phyloP scores from a whole-genome alignment of 2,888 invertebrate genomes.

The Odontocerum albicorne region DNA sequence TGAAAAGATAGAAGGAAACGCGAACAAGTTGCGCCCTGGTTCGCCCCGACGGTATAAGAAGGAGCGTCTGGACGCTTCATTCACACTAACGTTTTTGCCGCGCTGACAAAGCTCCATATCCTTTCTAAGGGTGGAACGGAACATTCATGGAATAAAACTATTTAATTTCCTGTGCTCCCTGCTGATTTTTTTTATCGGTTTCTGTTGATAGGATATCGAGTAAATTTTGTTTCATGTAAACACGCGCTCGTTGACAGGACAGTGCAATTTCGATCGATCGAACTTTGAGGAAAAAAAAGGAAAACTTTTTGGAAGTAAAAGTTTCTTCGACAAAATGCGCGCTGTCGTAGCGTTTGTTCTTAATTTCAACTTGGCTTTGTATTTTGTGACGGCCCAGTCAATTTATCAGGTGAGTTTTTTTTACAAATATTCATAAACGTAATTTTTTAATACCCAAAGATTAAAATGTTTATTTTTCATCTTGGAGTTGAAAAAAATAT shows the following conservation, averaged over 20 bases:
- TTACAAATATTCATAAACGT: neutral
- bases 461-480: no score
- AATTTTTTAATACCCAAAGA: neutral
- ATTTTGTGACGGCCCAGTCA: constrained; percentile 29
- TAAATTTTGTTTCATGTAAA: no score
- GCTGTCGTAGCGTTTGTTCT: constrained; percentile 30
- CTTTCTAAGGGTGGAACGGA: neutral
- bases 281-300: no score
- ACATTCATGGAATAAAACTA: neutral
- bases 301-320: constrained; percentile 2
- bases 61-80: constrained; percentile 41
- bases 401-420: constrained; percentile 29
- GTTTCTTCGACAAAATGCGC: constrained; percentile 27
- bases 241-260: no score
- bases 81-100: constrained; percentile 30
- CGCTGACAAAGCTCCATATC: constrained; percentile 10
- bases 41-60: constrained; percentile 26
- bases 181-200: neutral
- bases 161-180: no score
- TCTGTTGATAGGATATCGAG: no score
- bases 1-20: constrained; percentile 7
- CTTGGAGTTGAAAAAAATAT: no score
- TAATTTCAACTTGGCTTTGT: constrained; percentile 31
- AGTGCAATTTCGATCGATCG: no score
- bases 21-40: constrained; percentile 26